Evolutionary conservation across 1,140 invertebrate species (phyloP), one percentile per base, ranked within the genome.

Genomic region (Cotesia glomerata): DNA sequence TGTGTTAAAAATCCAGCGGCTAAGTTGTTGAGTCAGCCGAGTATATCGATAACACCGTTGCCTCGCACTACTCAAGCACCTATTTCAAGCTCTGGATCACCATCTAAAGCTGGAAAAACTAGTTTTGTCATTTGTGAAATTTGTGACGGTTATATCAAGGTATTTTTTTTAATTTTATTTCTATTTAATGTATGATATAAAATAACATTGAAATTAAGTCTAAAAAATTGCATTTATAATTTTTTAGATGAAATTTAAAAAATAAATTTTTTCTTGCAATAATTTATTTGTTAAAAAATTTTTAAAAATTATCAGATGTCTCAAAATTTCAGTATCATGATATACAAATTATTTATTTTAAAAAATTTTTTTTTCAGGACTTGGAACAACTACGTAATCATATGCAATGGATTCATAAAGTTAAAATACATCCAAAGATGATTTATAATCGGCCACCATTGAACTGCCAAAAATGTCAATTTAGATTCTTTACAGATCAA

Each of bases 391-490:
- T 97, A 51, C 88, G 95, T 74, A 97, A 96, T 85, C 96, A 97
- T 81, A 97, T 97, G 96, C 95, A 96, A 79, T 97, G 95, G 95
- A 96, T 97, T 81, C 96, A 97, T 82, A 97, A 97, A 91, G 95
- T 97, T 65, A 97, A 97, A 88, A 97, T 97, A 80, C 95, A 97
- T 89, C 95, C 95, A 73, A 97, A 97, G 87, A 97, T 97, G 95
- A 96, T 97, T 74, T 95, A 96, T 82, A 97, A 96, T 86, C 89
- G 95, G 86, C 95, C 96, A 73, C 96, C 96, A 39, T 88, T 98
- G 68, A 98, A 97, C 84, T 98, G 96, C 85, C 95, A 97, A 84
- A 97, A 98, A 84, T 98, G 97, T 90, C 95, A 97, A 87, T 97
- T 96, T 85, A 85, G 93, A 68, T 94, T 94, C 84, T 94, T 93